Percentiles rank a stretch among this genome's conserved stretches.
These are phyloP conservation scores for Brevimyrus niger DNA, from an alignment of 2,113 vertebrate species.

Conservation along the genomic window DNA sequence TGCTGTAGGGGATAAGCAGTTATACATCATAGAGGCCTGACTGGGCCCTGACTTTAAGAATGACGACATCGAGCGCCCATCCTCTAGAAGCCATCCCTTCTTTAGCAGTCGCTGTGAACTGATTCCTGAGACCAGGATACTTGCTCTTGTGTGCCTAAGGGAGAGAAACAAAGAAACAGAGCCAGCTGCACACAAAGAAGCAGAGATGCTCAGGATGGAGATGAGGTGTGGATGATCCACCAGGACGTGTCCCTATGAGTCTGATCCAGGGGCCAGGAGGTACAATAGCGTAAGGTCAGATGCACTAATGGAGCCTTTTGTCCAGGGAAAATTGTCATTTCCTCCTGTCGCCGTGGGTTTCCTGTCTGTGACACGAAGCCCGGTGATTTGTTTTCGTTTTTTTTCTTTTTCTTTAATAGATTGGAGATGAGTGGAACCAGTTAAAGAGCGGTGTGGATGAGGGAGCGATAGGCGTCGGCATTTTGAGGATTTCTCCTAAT, in stretches of 20 bases:
- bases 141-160: background rate
- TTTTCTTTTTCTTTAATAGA: slow-evolving; percentile 9
- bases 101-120: background rate
- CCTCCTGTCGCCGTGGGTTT: slow-evolving; percentile 50
- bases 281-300: slow-evolving; percentile 55
- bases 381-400: slow-evolving; percentile 1
- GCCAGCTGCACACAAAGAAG: background rate
- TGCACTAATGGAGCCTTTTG: slow-evolving; percentile 63
- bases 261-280: slow-evolving; percentile 45
- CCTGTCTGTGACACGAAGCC: slow-evolving; percentile 28
- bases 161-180: background rate
- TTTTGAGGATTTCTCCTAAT: slow-evolving; percentile 54
- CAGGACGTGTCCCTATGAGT: slow-evolving; percentile 19
- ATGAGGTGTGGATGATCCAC: background rate
- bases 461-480: slow-evolving; percentile 28
- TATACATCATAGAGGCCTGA: background rate
- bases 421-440: slow-evolving; percentile 2
- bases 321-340: slow-evolving; percentile 60
- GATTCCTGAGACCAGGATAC: background rate
- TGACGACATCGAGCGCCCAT: background rate
- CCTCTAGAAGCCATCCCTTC: background rate
- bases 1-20: background rate
- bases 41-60: background rate
- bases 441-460: slow-evolving; percentile 14
- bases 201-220: background rate